A percentile compares a stretch with the other conserved stretches of the same genome.
Evolutionary conservation across 2,888 invertebrate genomes (phyloP).

Genomic region (Ganaspis brasiliensis): DNA sequence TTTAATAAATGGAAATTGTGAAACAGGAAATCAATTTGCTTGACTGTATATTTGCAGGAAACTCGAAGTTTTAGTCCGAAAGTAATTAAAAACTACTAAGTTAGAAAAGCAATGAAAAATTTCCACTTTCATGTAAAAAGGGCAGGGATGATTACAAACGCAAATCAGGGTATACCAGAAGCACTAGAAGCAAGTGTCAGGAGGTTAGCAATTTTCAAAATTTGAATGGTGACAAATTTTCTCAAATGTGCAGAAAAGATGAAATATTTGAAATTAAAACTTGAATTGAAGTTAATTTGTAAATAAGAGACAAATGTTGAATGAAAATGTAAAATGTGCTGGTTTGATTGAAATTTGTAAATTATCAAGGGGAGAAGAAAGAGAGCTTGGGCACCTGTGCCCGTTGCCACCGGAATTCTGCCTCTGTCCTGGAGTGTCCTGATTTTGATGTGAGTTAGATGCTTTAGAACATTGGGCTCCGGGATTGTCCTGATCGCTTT

Average conservation of each 20-base stretch:
- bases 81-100: no score
- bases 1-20: no score
- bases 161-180: no score
- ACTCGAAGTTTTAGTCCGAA: no score
- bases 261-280: no score
- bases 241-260: neutral
- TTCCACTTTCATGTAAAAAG: no score
- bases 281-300: no score
- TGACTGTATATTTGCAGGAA: no score
- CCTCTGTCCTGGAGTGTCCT: constrained; percentile 54
- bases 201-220: constrained; percentile 7
- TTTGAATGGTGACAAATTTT: neutral
- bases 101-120: no score
- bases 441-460: constrained; percentile 59
- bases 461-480: constrained; percentile 72
- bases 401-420: constrained; percentile 71
- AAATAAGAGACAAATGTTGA: neutral
- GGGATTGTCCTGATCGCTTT: constrained; percentile 80
- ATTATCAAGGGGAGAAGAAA: neutral
- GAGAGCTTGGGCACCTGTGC: constrained; percentile 69
- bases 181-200: neutral
- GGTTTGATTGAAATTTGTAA: neutral
- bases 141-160: no score
- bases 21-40: no score
- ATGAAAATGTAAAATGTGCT: neutral